Evolutionary conservation across 2,113 vertebrate species (phyloP).

Genomic region (Dolichallabes microphthalmus): DNA sequence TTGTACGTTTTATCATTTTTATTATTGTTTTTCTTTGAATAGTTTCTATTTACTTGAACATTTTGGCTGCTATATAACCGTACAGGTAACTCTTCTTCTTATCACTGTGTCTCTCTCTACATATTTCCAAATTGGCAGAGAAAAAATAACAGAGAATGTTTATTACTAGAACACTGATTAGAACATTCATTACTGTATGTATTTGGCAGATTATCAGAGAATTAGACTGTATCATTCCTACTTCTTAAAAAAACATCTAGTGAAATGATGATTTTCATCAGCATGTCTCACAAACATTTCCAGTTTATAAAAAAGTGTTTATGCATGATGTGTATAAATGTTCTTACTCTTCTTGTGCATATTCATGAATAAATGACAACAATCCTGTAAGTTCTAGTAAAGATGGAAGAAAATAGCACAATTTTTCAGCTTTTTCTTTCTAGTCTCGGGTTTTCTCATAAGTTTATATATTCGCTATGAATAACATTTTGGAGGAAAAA

Average conservation of each 20-base stretch:
- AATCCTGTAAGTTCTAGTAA: neutral
- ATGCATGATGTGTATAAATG: neutral
- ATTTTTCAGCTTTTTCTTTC: neutral
- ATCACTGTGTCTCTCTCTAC: too few species aligned
- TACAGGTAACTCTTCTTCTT: neutral
- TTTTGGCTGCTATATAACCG: neutral
- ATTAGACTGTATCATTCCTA: neutral
- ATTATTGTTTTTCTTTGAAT: neutral
- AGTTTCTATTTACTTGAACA: neutral
- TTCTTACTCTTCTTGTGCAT: neutral
- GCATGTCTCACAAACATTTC: too few species aligned
- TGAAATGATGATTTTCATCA: neutral
- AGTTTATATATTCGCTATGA: conserved; percentile 5
- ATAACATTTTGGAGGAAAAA: neutral
- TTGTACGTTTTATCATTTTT: neutral
- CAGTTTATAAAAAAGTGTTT: neutral
- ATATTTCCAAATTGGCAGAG: neutral
- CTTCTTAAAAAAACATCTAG: neutral
- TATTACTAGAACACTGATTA: neutral
- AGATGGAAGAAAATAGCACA: neutral
- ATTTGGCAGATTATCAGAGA: neutral
- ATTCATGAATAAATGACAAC: neutral
- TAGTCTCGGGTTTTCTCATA: neutral
- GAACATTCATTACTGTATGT: neutral
- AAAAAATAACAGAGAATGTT: neutral